Conservation (phyloP, 2,113 vertebrate species). For the Diadophis punctatus region DNA sequence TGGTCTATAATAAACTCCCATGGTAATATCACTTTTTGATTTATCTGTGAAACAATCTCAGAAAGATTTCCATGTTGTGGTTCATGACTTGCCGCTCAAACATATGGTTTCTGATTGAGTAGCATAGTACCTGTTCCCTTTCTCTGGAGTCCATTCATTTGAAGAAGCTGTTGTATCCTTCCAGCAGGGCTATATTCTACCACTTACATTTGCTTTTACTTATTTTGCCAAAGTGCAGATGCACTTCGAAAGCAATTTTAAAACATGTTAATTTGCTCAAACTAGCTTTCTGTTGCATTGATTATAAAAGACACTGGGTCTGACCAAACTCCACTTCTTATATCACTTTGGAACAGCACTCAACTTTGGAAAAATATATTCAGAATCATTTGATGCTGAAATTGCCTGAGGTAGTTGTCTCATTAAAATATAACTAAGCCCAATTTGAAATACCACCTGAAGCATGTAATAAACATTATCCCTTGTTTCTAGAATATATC, state of each 20-base stretch:
- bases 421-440: neutral
- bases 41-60: neutral
- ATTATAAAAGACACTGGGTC: neutral
- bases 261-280: neutral
- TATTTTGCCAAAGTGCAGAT: neutral
- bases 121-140: neutral
- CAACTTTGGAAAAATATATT: neutral
- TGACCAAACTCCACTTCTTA: neutral
- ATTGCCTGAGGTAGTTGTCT: neutral
- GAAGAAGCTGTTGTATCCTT: neutral
- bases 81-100: neutral
- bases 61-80: neutral
- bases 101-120: neutral
- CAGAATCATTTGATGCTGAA: neutral
- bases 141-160: neutral
- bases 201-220: neutral
- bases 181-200: neutral
- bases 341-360: neutral
- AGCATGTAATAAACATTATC: neutral
- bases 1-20: neutral
- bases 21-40: neutral
- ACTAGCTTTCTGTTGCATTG: neutral
- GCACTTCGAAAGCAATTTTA: neutral
- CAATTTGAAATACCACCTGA: neutral
- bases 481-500: neutral